These are phyloP conservation scores for Siniperca obscura DNA, from an alignment of 2,797 vertebrate genomes.

Conservation along the genomic window DNA sequence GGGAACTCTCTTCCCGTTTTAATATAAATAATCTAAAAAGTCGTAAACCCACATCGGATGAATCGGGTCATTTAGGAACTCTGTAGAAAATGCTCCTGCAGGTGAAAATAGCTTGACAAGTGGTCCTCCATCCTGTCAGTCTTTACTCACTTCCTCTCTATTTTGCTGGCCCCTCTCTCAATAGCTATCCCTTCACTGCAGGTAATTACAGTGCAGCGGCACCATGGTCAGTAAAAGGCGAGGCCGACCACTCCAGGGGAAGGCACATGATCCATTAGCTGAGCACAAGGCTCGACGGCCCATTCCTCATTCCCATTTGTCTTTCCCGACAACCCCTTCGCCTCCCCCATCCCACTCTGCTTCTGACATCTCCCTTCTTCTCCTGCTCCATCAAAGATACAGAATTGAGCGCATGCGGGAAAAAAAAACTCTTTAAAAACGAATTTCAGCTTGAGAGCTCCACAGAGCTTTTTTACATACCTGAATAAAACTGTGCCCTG, in stretches of 20 bases:
- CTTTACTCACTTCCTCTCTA: constrained; percentile 56
- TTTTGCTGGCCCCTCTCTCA: constrained; percentile 35
- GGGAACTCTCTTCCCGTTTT: not conserved
- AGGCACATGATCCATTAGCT: constrained; percentile 81
- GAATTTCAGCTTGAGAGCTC: constrained; percentile 45
- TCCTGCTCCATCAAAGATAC: constrained; percentile 39
- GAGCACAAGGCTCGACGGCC: constrained; percentile 65
- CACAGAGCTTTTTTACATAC: constrained; percentile 54
- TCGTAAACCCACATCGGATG: constrained; percentile 11
- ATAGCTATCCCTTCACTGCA: constrained; percentile 55
- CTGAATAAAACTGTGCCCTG: constrained; percentile 55
- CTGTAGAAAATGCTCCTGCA: constrained; percentile 35
- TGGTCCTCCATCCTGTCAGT: constrained; percentile 60
- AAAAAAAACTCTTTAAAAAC: constrained; percentile 45
- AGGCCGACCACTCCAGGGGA: constrained; percentile 66
- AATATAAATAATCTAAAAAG: constrained; percentile 30
- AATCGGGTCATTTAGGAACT: constrained; percentile 28
- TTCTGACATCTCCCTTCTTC: constrained; percentile 32
- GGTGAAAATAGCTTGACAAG: constrained; percentile 49
- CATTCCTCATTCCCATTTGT: constrained; percentile 80
- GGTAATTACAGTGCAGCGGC: constrained; percentile 78
- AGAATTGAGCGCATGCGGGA: constrained; percentile 16
- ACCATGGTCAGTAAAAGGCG: constrained; percentile 62
- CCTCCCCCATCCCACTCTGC: constrained; percentile 34
- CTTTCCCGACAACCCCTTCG: constrained; percentile 55